Percentiles rank a stretch among this genome's conserved stretches.
phyloP scores from a whole-genome alignment of 2,113 vertebrate genomes.

The Bos javanicus region DNA sequence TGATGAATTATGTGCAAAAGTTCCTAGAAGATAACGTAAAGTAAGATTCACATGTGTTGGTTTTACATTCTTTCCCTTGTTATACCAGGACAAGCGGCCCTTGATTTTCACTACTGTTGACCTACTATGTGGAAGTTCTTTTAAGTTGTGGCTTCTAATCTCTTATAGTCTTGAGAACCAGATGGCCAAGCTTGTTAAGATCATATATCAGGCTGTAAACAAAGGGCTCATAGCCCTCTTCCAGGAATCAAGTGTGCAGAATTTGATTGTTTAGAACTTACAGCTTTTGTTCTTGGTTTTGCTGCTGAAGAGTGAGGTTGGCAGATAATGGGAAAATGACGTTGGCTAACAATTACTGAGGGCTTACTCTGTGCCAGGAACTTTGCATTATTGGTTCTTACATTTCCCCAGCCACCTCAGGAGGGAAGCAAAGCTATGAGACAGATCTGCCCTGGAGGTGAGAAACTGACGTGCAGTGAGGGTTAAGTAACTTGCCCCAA shows the following conservation, averaged over 20 bases:
- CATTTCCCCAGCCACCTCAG: neutral
- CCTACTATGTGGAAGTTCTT: neutral
- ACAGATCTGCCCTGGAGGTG: neutral
- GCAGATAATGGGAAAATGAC: neutral
- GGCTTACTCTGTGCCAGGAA: neutral
- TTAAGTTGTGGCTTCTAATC: neutral
- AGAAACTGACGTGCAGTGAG: neutral
- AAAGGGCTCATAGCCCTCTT: neutral
- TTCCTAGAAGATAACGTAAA: neutral
- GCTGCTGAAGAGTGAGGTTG: slow-evolving; percentile 1
- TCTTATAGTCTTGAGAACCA: neutral
- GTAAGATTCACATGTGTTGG: neutral
- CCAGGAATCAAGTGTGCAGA: neutral
- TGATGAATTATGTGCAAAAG: neutral
- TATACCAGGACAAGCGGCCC: neutral
- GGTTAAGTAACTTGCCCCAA: neutral
- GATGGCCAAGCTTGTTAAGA: neutral
- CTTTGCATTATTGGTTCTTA: neutral
- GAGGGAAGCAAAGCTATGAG: neutral
- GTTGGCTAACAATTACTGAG: neutral
- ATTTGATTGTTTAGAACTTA: neutral
- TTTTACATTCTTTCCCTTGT: neutral
- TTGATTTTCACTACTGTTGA: neutral
- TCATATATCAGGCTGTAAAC: neutral
- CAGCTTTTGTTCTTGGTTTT: neutral